Base-by-base conservation (phyloP, 2,113 vertebrate genomes). In the Anhinga anhinga region DNA sequence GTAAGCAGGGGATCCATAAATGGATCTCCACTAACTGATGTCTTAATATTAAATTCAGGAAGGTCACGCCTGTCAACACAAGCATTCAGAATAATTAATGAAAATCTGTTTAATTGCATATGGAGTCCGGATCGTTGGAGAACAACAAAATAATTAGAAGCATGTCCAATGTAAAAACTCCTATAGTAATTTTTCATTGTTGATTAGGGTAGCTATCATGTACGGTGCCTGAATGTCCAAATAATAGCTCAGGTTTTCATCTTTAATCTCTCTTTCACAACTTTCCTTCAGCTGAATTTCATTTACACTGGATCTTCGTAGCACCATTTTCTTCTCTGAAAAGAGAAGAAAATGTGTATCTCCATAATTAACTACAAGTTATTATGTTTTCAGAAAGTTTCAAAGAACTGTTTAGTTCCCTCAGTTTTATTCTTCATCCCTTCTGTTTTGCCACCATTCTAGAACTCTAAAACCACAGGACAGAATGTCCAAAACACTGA, bases 31-130 rank as follows among this genome's bases (percentile, higher is more conserved):
- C 59, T 92, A 77, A 73, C 70, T 88, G 78, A 95, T 70, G 71
- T 83, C 90, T 95, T 92, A 92, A 97, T 90, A 92, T 58, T 66
- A 86, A 92, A 96, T 86, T 77, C 79, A 90, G 52, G 63, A 92
- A 95, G 94, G 96, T 94, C 90, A 90, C 0, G 23, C 67, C 65
- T 96, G 88, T 88, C 92, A 92, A 92, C 67, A 86, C 72, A 71
- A 86, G 72, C 59, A 20, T 86, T 76, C 81, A 69, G 73, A 90
- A 93, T 63, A 93, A 94, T 69, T 92, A 86, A 97, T 86, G 82
- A 86, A 96, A 92, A 90, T 59, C 61, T 90, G 50, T 59, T 92
- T 92, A 96, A 95, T 62, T 90, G 72, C 63, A 66, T 67, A 71
- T 34, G 69, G 69, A 96, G 55, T 59, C 72, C 2, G 3, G 82